phyloP scores from a whole-genome alignment of 1,140 invertebrate genomes.

The Papilio aristodemus region DNA sequence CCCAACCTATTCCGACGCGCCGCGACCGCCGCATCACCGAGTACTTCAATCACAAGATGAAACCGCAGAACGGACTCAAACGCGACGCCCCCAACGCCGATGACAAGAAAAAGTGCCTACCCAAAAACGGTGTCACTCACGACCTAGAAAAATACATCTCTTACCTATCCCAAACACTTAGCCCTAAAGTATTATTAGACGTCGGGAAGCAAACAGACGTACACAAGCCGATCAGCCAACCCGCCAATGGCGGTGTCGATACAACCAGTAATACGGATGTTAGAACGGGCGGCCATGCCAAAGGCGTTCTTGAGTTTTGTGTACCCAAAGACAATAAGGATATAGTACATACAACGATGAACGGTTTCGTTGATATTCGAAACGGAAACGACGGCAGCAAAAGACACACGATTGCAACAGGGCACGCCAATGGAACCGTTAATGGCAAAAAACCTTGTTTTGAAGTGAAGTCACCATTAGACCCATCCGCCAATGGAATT shows the following conservation, averaged over 20 bases:
- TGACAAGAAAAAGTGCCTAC: slow-evolving; percentile 70
- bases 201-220: slow-evolving; percentile 61
- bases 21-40: slow-evolving; percentile 85
- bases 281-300: slow-evolving; percentile 47
- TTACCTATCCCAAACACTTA: slow-evolving; percentile 76
- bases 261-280: slow-evolving; percentile 49
- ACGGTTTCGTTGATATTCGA: slow-evolving; percentile 66
- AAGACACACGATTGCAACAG: slow-evolving; percentile 52
- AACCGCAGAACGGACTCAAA: slow-evolving; percentile 82
- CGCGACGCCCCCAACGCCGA: slow-evolving; percentile 65
- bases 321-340: slow-evolving; percentile 60
- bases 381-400: slow-evolving; percentile 49
- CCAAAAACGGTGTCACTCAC: slow-evolving; percentile 71
- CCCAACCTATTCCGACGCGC: slow-evolving; percentile 70
- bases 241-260: slow-evolving; percentile 43
- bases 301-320: slow-evolving; percentile 56
- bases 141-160: slow-evolving; percentile 77
- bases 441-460: slow-evolving; percentile 56
- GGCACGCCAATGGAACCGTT: slow-evolving; percentile 53
- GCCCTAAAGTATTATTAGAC: slow-evolving; percentile 73
- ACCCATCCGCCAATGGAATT: slow-evolving; percentile 68
- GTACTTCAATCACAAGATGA: slow-evolving; percentile 90
- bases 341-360: slow-evolving; percentile 53
- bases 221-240: slow-evolving; percentile 41
- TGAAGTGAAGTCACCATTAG: slow-evolving; percentile 49